These are phyloP conservation scores for Sisyra terminalis DNA, from an alignment of 2,888 invertebrate genomes.

Conservation along the genomic window DNA sequence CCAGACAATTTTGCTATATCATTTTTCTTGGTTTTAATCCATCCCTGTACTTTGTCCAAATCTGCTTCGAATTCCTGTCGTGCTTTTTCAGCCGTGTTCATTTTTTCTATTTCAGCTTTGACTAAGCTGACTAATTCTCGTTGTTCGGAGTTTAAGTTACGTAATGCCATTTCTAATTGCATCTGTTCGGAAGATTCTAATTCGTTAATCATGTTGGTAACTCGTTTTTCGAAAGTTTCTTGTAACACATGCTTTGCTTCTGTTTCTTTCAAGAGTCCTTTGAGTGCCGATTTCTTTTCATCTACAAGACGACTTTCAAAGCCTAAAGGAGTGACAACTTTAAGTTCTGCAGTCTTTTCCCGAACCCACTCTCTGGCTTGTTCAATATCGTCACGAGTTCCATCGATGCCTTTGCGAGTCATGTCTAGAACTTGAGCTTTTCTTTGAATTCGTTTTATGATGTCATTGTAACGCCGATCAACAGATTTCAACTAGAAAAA, in stretches of 20 bases:
- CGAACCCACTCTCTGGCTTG: conserved; percentile 67
- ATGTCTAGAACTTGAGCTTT: conserved; percentile 71
- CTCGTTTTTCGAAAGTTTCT: conserved; percentile 68
- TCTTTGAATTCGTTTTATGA: conserved; percentile 67
- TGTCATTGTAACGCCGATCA: conserved; percentile 70
- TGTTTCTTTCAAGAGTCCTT: conserved; percentile 63
- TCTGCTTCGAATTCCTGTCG: conserved; percentile 63
- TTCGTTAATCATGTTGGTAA: conserved; percentile 69
- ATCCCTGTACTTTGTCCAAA: conserved; percentile 60
- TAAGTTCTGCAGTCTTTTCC: conserved; percentile 49
- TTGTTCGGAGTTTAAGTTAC: conserved; percentile 57
- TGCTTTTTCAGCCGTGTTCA: conserved; percentile 50
- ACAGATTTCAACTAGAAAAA: conserved; percentile 50
- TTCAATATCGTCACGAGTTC: conserved; percentile 62
- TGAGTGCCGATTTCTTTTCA: conserved; percentile 51
- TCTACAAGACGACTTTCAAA: conserved; percentile 64
- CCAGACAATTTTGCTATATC: conserved; percentile 61
- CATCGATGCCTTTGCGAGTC: conserved; percentile 68
- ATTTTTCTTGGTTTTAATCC: conserved; percentile 62
- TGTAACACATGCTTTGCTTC: conserved; percentile 70
- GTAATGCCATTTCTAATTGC: conserved; percentile 55
- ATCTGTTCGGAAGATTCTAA: conserved; percentile 72
- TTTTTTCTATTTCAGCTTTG: conserved; percentile 54
- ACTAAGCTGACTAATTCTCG: conserved; percentile 52
- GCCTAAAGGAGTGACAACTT: conserved; percentile 50